phyloP scores from a whole-genome alignment of 2,888 invertebrate species.

The Philopedon plagiatum region DNA sequence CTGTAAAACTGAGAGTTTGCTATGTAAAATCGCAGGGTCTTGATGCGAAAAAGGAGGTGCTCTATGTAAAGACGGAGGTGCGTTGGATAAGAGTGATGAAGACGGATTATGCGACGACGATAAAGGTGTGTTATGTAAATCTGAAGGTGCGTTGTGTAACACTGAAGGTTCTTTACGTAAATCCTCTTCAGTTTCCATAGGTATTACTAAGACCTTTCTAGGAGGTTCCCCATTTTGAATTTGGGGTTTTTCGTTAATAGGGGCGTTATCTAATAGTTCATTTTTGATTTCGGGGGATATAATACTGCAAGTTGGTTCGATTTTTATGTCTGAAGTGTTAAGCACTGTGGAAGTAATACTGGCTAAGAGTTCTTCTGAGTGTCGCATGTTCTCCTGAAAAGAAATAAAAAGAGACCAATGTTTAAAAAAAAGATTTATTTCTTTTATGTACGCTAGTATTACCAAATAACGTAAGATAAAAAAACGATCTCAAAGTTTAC shows the following conservation, averaged over 20 bases:
- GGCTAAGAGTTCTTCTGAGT: slow-evolving; percentile 74
- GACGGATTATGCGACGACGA: not conserved
- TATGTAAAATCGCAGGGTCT: slow-evolving; percentile 9
- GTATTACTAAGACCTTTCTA: not conserved
- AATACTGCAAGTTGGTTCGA: slow-evolving; percentile 57
- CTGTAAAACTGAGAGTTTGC: slow-evolving; percentile 21
- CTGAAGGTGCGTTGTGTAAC: not conserved
- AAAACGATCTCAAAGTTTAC: too few relatives aligned
- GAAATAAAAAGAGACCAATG: too few relatives aligned
- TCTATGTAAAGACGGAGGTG: not conserved
- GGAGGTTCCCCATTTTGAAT: not conserved
- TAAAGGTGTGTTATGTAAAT: slow-evolving; percentile 1
- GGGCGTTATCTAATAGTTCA: slow-evolving; percentile 1
- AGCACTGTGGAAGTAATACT: slow-evolving; percentile 58
- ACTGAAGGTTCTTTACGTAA: not conserved
- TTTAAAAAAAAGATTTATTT: too few relatives aligned
- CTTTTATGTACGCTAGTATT: too few relatives aligned
- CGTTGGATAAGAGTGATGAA: not conserved
- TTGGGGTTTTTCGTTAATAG: not conserved
- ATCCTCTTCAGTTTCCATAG: slow-evolving; percentile 16
- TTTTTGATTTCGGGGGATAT: slow-evolving; percentile 39
- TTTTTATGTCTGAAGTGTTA: slow-evolving; percentile 69
- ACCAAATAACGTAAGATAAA: too few relatives aligned
- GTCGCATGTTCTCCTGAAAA: slow-evolving; percentile 74
- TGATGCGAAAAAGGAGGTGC: slow-evolving; percentile 10